These are phyloP conservation scores for Pagetopsis macropterus DNA, from an alignment of 2,797 vertebrate species.

Conservation along the genomic window DNA sequence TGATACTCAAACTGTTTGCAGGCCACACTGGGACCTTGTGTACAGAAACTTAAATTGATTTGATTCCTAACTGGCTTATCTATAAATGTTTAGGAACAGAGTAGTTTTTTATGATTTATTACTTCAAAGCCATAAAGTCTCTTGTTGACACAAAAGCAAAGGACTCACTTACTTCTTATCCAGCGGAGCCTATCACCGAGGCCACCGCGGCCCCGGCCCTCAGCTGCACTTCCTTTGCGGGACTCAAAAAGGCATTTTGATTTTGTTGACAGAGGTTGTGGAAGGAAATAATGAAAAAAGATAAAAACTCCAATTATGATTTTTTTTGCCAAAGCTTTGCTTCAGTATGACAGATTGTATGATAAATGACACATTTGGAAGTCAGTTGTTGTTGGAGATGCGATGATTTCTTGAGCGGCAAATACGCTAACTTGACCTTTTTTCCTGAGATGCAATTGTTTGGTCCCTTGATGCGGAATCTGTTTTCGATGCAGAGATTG, in stretches of 20 bases:
- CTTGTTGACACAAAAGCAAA: conserved; percentile 82
- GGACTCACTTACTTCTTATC: conserved; percentile 76
- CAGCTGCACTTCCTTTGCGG: conserved; percentile 61
- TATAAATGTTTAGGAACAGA: conserved; percentile 87
- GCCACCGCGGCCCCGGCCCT: conserved; percentile 66
- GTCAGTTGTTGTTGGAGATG: conserved; percentile 76
- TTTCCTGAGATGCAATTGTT: conserved; percentile 72
- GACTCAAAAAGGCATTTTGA: conserved; percentile 80
- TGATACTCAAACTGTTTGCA: conserved; percentile 81
- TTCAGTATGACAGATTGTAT: conserved; percentile 74
- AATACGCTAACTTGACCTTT: conserved; percentile 77
- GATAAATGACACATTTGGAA: conserved; percentile 81
- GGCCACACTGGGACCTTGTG: conserved; percentile 80
- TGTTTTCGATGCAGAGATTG: conserved; percentile 65
- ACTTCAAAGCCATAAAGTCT: conserved; percentile 85
- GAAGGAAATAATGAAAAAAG: conserved; percentile 82
- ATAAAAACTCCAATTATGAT: conserved; percentile 86
- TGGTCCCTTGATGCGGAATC: conserved; percentile 56
- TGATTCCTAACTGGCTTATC: conserved; percentile 89
- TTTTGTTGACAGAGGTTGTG: conserved; percentile 84
- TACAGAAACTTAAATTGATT: conserved; percentile 88
- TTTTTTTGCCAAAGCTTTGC: conserved; percentile 66
- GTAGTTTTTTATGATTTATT: conserved; percentile 91
- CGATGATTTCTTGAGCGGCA: conserved; percentile 70
- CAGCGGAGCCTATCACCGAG: conserved; percentile 71